Conservation (phyloP, 1,140 invertebrate genomes). For the Parapsyche elsis region DNA sequence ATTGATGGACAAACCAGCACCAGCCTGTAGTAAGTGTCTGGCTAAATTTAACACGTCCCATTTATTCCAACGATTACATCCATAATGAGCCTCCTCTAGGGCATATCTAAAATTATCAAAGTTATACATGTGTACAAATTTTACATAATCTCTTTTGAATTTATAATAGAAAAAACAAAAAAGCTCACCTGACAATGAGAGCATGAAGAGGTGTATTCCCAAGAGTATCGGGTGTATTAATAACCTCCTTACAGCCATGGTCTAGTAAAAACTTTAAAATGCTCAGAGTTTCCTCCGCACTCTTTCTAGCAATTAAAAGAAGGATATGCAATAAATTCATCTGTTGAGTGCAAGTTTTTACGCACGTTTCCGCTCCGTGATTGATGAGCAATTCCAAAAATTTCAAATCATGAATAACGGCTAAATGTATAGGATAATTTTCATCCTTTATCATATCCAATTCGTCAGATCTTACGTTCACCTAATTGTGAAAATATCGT, state of each 20-base stretch:
- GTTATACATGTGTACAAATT: background rate
- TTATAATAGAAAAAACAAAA: background rate
- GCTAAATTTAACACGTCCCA: constrained; percentile 79
- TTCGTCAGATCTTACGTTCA: constrained; percentile 71
- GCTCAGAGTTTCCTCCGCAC: constrained; percentile 75
- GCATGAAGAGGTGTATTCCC: constrained; percentile 75
- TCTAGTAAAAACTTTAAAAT: constrained; percentile 75
- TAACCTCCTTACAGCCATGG: constrained; percentile 75
- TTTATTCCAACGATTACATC: constrained; percentile 78
- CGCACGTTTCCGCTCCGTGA: constrained; percentile 75
- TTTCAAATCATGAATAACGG: constrained; percentile 74
- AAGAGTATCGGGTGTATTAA: constrained; percentile 78
- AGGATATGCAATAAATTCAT: constrained; percentile 79
- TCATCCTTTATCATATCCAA: constrained; percentile 81
- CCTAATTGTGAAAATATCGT: constrained; percentile 40
- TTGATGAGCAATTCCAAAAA: constrained; percentile 75
- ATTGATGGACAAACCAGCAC: constrained; percentile 76
- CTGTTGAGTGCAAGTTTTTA: constrained; percentile 78
- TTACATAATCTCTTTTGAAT: background rate
- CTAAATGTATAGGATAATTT: constrained; percentile 81
- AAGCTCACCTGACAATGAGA: constrained; percentile 69
- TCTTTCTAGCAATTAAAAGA: constrained; percentile 73
- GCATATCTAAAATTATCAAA: constrained; percentile 66
- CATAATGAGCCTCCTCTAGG: constrained; percentile 76
- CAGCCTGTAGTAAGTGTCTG: constrained; percentile 72